phyloP scores from a whole-genome alignment of 2,888 invertebrate species.

The Blomia tropicalis region DNA sequence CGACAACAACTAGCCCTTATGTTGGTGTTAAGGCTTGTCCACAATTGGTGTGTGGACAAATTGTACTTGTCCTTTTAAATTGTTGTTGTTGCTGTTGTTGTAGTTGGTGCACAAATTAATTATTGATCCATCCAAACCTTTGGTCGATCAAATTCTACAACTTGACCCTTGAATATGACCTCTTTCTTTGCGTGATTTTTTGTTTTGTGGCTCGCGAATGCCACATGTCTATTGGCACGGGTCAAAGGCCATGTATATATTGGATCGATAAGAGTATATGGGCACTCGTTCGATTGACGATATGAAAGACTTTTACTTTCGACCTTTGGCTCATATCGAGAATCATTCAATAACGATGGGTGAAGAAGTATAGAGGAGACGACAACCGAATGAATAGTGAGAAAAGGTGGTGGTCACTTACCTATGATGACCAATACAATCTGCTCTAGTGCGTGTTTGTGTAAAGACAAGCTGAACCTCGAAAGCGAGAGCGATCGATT shows the following conservation, averaged over 20 bases:
- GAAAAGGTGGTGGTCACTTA: not conserved
- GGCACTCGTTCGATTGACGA: too few relatives aligned
- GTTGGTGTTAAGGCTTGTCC: too few relatives aligned
- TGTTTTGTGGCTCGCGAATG: not conserved
- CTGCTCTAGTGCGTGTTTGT: too few relatives aligned
- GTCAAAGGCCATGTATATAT: constrained; percentile 10
- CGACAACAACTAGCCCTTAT: too few relatives aligned
- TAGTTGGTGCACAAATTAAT: constrained; percentile 1
- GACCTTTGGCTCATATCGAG: not conserved
- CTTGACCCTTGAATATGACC: too few relatives aligned
- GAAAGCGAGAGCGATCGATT: too few relatives aligned
- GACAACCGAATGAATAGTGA: not conserved
- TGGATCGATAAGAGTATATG: too few relatives aligned
- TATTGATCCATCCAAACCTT: not conserved
- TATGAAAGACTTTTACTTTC: not conserved
- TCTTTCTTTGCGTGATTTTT: not conserved
- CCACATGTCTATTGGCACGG: not conserved
- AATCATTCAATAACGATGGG: not conserved
- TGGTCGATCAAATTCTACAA: not conserved
- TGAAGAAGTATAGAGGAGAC: too few relatives aligned
- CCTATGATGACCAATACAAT: not conserved
- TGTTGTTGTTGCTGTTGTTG: not conserved
- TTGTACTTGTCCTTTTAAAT: not conserved
- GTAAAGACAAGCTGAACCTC: too few relatives aligned
- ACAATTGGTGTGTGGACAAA: not conserved